A percentile compares a stretch with the other conserved stretches of the same genome.
phyloP scores from a whole-genome alignment of 2,113 vertebrate genomes.

The Alligator sinensis region DNA sequence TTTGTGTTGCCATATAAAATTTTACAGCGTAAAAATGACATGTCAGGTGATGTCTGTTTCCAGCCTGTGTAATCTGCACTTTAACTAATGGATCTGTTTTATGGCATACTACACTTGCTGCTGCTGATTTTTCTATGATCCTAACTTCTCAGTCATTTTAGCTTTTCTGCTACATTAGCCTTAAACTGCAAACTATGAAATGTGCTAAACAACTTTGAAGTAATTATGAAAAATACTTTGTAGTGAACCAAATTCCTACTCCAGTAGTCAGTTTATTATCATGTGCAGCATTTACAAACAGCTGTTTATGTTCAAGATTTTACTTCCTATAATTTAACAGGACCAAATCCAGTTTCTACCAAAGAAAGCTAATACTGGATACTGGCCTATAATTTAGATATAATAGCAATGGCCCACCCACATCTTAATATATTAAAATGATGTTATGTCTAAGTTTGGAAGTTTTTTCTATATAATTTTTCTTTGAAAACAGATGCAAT shows the following conservation, averaged over 20 bases:
- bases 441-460: background rate
- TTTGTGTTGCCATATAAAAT: too few relatives aligned
- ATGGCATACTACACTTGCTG: background rate
- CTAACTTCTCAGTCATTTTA: accelerated
- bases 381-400: background rate
- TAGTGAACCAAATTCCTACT: background rate
- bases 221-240: background rate
- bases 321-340: background rate
- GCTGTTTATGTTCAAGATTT: background rate
- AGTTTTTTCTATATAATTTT: background rate
- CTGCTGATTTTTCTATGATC: background rate
- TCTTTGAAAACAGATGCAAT: background rate
- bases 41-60: too few relatives aligned
- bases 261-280: background rate
- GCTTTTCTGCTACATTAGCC: background rate
- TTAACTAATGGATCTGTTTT: background rate
- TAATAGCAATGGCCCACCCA: background rate
- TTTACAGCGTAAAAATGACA: too few relatives aligned
- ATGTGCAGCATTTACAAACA: background rate
- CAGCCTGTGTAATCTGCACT: background rate
- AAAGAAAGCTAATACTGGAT: background rate
- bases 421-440: background rate
- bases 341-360: background rate
- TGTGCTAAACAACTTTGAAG: background rate
- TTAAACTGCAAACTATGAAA: background rate